phyloP scores from a whole-genome alignment of 2,888 invertebrate species.

The Caenorhabditis wallacei region DNA sequence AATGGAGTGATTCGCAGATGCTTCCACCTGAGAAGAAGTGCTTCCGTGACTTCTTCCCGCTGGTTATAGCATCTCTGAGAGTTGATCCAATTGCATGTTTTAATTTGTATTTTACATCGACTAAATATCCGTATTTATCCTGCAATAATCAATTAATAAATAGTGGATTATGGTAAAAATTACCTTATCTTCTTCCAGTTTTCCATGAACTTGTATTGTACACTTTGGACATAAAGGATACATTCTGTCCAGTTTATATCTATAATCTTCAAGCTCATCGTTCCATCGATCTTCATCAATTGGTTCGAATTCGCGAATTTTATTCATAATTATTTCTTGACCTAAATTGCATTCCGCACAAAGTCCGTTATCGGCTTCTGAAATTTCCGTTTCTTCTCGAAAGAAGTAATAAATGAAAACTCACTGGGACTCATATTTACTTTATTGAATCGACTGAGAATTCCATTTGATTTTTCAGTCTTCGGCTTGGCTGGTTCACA shows the following conservation, averaged over 20 bases:
- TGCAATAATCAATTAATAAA: neutral
- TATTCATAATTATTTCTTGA: slow-evolving; percentile 68
- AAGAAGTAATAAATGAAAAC: slow-evolving; percentile 21
- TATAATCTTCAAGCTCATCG: slow-evolving; percentile 72
- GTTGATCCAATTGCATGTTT: slow-evolving; percentile 49
- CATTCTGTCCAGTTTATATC: slow-evolving; percentile 68
- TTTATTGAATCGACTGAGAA: slow-evolving; percentile 36
- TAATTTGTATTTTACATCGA: slow-evolving; percentile 46
- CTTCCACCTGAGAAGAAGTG: slow-evolving; percentile 68
- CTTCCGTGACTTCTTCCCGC: slow-evolving; percentile 40
- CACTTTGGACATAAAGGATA: slow-evolving; percentile 74
- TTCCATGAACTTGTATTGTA: slow-evolving; percentile 69
- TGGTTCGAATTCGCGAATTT: slow-evolving; percentile 72
- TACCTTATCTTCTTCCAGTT: slow-evolving; percentile 68
- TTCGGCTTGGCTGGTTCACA: slow-evolving; percentile 30
- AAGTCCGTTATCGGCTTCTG: slow-evolving; percentile 68
- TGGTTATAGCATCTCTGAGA: slow-evolving; percentile 37
- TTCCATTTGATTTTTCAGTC: slow-evolving; percentile 10
- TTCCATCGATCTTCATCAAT: slow-evolving; percentile 72
- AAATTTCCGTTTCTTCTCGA: neutral
- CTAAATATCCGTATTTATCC: slow-evolving; percentile 56
- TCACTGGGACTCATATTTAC: slow-evolving; percentile 61
- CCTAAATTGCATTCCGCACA: slow-evolving; percentile 72
- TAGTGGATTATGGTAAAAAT: neutral
- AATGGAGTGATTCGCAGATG: slow-evolving; percentile 49